phyloP scores from a whole-genome alignment of 1,140 invertebrate species.

The Eciton burchellii region DNA sequence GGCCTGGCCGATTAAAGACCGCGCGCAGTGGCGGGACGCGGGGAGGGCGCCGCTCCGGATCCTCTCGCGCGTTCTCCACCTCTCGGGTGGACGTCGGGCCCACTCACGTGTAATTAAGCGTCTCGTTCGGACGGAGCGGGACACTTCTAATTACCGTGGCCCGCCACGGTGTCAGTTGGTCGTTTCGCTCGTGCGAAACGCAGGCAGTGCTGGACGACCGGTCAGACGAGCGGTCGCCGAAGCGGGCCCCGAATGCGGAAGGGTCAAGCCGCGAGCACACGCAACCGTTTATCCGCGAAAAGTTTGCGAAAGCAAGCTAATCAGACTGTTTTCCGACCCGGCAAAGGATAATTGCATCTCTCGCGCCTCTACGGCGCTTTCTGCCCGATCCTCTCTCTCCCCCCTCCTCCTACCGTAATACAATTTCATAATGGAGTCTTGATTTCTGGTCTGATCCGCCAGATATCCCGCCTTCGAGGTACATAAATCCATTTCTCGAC shows the following conservation, averaged over 20 bases:
- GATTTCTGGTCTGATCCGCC: neutral
- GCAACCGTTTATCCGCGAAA: neutral
- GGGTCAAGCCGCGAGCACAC: neutral
- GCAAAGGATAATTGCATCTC: conserved; percentile 5
- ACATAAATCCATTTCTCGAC: neutral
- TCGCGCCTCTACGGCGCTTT: neutral
- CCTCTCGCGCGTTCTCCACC: conserved; percentile 8
- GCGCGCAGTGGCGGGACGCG: conserved; percentile 17
- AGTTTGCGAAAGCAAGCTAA: conserved; percentile 6
- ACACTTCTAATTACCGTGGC: conserved; percentile 79
- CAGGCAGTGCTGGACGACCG: conserved; percentile 65
- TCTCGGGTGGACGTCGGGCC: conserved; percentile 27
- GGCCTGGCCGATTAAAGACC: conserved; percentile 76
- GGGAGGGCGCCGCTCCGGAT: neutral
- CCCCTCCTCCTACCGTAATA: neutral
- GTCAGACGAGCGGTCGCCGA: neutral
- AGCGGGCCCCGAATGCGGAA: too few relatives aligned
- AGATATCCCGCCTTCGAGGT: neutral
- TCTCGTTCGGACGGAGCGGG: conserved; percentile 71
- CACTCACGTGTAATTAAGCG: conserved; percentile 78
- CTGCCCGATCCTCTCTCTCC: neutral
- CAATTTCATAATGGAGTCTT: conserved; percentile 15
- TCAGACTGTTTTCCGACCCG: neutral
- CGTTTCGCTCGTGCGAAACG: conserved; percentile 73
- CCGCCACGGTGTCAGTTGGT: conserved; percentile 71